A percentile compares a stretch with the other conserved stretches of the same genome.
These are phyloP conservation scores for Tokudaia muenninki DNA, from an alignment of 2,797 vertebrate genomes.

Conservation along the genomic window DNA sequence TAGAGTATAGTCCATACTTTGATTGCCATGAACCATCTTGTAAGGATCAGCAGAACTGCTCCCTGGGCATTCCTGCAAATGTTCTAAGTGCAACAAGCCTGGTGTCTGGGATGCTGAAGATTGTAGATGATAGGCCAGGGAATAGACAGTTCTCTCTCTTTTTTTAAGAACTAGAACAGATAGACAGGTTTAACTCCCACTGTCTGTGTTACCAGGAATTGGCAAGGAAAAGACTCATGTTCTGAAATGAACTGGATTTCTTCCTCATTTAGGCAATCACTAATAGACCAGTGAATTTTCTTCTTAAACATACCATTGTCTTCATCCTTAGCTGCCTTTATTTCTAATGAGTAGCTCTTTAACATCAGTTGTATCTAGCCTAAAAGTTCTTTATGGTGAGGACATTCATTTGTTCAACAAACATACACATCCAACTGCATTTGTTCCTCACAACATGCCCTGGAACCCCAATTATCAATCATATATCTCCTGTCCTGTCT, in stretches of 20 bases:
- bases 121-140: neutral
- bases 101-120: neutral
- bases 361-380: neutral
- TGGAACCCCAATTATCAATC: neutral
- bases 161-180: neutral
- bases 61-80: accelerated
- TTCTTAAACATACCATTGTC: neutral
- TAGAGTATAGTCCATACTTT: neutral
- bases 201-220: neutral
- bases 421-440: accelerated
- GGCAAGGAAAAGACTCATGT: neutral
- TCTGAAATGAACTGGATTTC: neutral
- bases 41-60: neutral
- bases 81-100: neutral
- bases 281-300: neutral
- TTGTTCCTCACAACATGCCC: neutral
- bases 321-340: neutral
- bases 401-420: neutral
- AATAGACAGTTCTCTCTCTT: too few relatives aligned
- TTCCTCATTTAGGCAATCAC: neutral
- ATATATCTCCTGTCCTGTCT: neutral
- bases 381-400: neutral
- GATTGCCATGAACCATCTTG: neutral
- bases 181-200: neutral
- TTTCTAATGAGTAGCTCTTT: neutral